Conservation (phyloP, 2,113 vertebrate genomes). For the Erinaceus europaeus region DNA sequence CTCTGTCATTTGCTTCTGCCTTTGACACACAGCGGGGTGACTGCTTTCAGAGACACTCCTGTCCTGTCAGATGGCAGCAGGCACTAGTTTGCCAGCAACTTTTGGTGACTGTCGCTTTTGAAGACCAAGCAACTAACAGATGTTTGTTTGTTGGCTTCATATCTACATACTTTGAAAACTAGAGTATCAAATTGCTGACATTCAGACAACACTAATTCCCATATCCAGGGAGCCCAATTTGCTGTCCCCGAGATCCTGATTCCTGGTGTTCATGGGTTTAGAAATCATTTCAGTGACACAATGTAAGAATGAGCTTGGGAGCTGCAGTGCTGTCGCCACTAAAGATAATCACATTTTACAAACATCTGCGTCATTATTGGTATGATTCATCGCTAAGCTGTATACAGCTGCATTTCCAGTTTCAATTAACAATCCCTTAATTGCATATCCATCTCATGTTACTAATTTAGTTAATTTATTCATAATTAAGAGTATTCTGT, state of each 20-base stretch:
- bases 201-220: conserved; percentile 86
- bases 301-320: conserved; percentile 82
- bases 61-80: conserved; percentile 62
- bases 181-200: conserved; percentile 84
- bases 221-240: conserved; percentile 85
- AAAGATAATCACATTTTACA: conserved; percentile 87
- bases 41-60: conserved; percentile 62
- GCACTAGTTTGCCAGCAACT: conserved; percentile 72
- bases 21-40: conserved; percentile 18
- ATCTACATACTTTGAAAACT: conserved; percentile 84
- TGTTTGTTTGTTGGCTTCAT: conserved; percentile 81
- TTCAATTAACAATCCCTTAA: conserved; percentile 87
- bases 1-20: conserved; percentile 30
- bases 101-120: conserved; percentile 59
- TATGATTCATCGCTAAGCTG: conserved; percentile 86
- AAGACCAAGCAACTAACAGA: conserved; percentile 78
- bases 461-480: conserved; percentile 90
- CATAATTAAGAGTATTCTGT: conserved; percentile 89
- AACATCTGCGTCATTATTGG: conserved; percentile 88
- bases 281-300: conserved; percentile 83
- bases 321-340: conserved; percentile 80
- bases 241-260: conserved; percentile 82
- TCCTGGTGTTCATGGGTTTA: conserved; percentile 82
- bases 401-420: conserved; percentile 89
- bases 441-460: conserved; percentile 87